These are phyloP conservation scores for Cancer borealis DNA, from an alignment of 2,888 invertebrate genomes.

Conservation along the genomic window DNA sequence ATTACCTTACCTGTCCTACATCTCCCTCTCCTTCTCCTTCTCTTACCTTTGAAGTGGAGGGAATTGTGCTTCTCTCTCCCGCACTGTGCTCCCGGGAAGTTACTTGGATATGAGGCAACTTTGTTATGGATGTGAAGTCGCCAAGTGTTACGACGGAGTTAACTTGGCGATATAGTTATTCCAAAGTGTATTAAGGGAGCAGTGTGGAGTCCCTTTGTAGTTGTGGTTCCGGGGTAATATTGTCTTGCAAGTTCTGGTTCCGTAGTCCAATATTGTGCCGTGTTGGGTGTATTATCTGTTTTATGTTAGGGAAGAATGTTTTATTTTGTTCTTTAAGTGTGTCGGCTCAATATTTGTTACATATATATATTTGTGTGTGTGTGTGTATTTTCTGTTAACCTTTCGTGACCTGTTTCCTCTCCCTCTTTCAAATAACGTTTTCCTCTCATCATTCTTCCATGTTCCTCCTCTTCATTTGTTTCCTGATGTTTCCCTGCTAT, in stretches of 20 bases:
- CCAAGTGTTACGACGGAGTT: background rate
- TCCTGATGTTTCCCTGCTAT: background rate
- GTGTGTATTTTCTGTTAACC: background rate
- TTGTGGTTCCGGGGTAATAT: background rate
- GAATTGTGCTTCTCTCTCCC: background rate
- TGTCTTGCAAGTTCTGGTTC: background rate
- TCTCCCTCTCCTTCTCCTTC: too few relatives aligned
- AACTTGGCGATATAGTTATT: background rate
- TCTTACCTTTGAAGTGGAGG: too few relatives aligned
- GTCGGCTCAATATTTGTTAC: background rate
- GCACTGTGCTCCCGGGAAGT: background rate
- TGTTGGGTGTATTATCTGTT: too few relatives aligned
- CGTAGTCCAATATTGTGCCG: background rate
- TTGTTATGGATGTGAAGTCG: background rate
- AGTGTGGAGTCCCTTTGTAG: background rate
- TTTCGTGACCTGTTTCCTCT: background rate
- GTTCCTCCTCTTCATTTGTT: background rate
- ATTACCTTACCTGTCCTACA: too few relatives aligned
- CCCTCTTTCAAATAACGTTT: background rate
- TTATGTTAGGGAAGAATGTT: too few relatives aligned
- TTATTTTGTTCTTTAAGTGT: too few relatives aligned
- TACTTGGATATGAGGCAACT: slow-evolving; percentile 13
- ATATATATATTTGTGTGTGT: background rate
- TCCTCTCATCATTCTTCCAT: background rate
- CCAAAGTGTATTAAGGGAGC: background rate